These are phyloP conservation scores for Neomonachus schauinslandi DNA, from an alignment of 2,113 vertebrate species.

Conservation along the genomic window DNA sequence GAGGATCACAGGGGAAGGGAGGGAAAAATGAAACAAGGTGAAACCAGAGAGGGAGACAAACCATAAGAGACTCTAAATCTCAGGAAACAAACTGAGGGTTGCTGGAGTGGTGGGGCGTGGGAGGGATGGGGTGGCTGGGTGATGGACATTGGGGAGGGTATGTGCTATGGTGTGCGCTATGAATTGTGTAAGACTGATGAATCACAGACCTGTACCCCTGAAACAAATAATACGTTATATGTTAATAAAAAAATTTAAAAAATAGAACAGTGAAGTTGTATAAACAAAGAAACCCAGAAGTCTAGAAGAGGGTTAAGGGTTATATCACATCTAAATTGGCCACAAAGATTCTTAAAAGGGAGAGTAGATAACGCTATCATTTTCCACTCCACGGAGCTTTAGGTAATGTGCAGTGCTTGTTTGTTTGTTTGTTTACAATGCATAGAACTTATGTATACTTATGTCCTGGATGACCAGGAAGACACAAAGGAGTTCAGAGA, in stretches of 20 bases:
- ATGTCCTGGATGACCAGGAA: not conserved
- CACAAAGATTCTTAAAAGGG: not conserved
- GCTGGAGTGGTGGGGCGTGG: too few relatives aligned
- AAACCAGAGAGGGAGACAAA: too few relatives aligned
- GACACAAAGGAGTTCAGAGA: not conserved
- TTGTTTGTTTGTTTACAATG: not conserved
- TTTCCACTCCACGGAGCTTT: not conserved
- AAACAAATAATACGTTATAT: too few relatives aligned
- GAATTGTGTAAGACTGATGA: too few relatives aligned
- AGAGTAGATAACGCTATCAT: not conserved
- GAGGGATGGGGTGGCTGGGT: too few relatives aligned
- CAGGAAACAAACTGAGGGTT: too few relatives aligned
- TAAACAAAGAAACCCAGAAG: not conserved
- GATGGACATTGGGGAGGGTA: too few relatives aligned
- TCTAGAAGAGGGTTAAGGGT: not conserved
- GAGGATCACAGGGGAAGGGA: too few relatives aligned
- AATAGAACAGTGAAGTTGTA: not conserved
- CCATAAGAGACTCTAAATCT: too few relatives aligned
- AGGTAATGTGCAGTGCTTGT: not conserved
- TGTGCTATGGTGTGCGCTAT: too few relatives aligned
- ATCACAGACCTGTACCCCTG: too few relatives aligned
- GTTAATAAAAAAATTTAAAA: not conserved
- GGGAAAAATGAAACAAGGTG: too few relatives aligned
- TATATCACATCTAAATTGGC: not conserved
- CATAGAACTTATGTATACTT: not conserved